A percentile compares a stretch with the other conserved stretches of the same genome.
phyloP scores from a whole-genome alignment of 1,140 invertebrate genomes.

The Reticulitermes speratus region DNA sequence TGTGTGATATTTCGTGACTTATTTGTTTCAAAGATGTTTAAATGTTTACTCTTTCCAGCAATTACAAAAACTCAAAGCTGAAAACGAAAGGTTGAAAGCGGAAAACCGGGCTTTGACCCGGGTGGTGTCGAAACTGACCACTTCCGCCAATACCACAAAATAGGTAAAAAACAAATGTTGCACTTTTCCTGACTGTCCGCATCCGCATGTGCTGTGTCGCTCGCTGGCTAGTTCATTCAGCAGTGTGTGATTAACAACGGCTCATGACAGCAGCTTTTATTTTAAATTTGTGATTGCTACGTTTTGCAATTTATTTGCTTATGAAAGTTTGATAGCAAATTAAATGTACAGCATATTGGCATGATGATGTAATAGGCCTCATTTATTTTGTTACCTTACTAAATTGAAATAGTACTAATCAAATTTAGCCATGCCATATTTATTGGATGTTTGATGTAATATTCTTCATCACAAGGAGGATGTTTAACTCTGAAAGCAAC shows the following conservation, averaged over 20 bases:
- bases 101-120: slow-evolving; percentile 93
- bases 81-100: slow-evolving; percentile 93
- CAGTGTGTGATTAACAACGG: slow-evolving; percentile 28
- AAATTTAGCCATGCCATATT: not conserved
- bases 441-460: too few species aligned
- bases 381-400: not conserved
- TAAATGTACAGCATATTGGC: slow-evolving; percentile 11
- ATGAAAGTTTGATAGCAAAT: not conserved
- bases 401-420: not conserved
- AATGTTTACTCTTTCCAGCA: slow-evolving; percentile 75
- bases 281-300: not conserved
- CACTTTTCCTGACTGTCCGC: slow-evolving; percentile 27
- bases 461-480: too few species aligned
- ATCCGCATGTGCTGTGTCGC: slow-evolving; percentile 32
- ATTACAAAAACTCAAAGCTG: slow-evolving; percentile 95
- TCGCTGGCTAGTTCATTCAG: slow-evolving; percentile 24
- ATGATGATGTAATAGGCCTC: not conserved
- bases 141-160: slow-evolving; percentile 57
- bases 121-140: slow-evolving; percentile 93
- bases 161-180: slow-evolving; percentile 38
- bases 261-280: not conserved
- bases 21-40: slow-evolving; percentile 34
- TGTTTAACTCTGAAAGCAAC: too few species aligned
- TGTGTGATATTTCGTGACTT: not conserved
- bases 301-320: slow-evolving; percentile 16